Evolutionary conservation across 2,113 vertebrate species (phyloP).

Genomic region (Scomber scombrus): DNA sequence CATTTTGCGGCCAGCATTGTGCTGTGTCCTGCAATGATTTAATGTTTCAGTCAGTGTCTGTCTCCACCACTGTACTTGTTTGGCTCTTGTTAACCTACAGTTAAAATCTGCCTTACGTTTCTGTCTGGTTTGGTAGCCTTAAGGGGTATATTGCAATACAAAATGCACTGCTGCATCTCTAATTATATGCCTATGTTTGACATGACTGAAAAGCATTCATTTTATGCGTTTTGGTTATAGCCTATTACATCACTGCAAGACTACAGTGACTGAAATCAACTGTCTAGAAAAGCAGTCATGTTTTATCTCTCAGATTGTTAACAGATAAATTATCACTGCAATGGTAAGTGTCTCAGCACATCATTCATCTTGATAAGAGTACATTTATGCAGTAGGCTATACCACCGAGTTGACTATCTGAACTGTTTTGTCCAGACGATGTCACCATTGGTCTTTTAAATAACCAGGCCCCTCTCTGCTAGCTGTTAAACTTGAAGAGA

Average conservation of each 20-base stretch:
- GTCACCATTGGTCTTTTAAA: constrained; percentile 65
- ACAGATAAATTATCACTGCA: constrained; percentile 8
- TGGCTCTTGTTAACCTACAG: constrained; percentile 55
- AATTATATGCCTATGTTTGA: constrained; percentile 66
- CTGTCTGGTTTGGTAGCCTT: constrained; percentile 57
- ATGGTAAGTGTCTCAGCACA: neutral
- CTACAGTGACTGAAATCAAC: constrained; percentile 13
- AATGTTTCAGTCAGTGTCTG: constrained; percentile 25
- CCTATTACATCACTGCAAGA: constrained; percentile 15
- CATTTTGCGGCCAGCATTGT: constrained; percentile 12
- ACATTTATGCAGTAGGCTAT: neutral
- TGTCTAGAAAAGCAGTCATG: neutral
- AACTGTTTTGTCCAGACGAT: constrained; percentile 63
- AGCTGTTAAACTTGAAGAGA: constrained; percentile 7
- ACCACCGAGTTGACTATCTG: neutral
- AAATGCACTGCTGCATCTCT: constrained; percentile 33
- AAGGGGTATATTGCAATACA: constrained; percentile 42
- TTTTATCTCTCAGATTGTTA: neutral
- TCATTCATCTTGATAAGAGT: neutral
- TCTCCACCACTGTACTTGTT: constrained; percentile 35
- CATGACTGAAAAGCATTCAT: constrained; percentile 37
- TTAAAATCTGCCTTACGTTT: constrained; percentile 50
- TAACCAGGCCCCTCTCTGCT: neutral
- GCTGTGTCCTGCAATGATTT: constrained; percentile 48
- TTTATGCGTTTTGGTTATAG: constrained; percentile 36